Evolutionary conservation across 2,888 invertebrate species (phyloP).

Genomic region (Scaptodrosophila latifasciaeformis): DNA sequence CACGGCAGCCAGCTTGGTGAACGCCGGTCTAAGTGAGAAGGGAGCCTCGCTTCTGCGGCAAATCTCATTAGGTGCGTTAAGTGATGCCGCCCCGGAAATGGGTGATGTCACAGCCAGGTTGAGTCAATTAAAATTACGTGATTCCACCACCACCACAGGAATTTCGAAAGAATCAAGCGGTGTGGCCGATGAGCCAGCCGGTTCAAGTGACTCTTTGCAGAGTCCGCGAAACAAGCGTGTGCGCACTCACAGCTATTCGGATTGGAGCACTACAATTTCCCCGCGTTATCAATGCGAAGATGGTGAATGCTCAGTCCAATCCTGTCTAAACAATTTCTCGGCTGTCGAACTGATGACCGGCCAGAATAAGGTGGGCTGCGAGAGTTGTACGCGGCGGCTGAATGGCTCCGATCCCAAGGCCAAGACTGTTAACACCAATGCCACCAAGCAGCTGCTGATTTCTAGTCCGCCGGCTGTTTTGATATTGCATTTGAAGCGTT

Average conservation of each 20-base stretch:
- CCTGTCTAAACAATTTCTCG: conserved; percentile 95
- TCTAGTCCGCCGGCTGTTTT: conserved; percentile 94
- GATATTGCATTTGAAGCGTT: conserved; percentile 95
- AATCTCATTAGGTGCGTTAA: too few relatives aligned
- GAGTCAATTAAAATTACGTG: too few relatives aligned
- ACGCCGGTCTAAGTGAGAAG: conserved; percentile 70
- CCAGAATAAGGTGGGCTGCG: conserved; percentile 94
- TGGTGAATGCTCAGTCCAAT: conserved; percentile 88
- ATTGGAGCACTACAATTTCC: conserved; percentile 78
- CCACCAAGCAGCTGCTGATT: conserved; percentile 89
- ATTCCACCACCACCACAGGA: too few relatives aligned
- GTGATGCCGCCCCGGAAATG: too few relatives aligned
- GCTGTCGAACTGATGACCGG: conserved; percentile 92
- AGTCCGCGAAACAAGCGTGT: conserved; percentile 59
- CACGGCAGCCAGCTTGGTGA: conserved; percentile 59
- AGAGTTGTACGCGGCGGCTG: conserved; percentile 87
- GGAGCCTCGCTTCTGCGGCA: conserved; percentile 71
- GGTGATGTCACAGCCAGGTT: too few relatives aligned
- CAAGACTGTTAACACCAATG: conserved; percentile 86
- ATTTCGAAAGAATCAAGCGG: conserved; percentile 15
- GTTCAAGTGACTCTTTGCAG: too few relatives aligned
- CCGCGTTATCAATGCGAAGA: conserved; percentile 84
- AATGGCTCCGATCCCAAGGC: conserved; percentile 81
- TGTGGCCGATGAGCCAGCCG: conserved; percentile 23
- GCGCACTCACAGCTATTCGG: conserved; percentile 73